Evolutionary conservation across 1,140 invertebrate genomes (phyloP).

Genomic region (Agrypnia vestita): DNA sequence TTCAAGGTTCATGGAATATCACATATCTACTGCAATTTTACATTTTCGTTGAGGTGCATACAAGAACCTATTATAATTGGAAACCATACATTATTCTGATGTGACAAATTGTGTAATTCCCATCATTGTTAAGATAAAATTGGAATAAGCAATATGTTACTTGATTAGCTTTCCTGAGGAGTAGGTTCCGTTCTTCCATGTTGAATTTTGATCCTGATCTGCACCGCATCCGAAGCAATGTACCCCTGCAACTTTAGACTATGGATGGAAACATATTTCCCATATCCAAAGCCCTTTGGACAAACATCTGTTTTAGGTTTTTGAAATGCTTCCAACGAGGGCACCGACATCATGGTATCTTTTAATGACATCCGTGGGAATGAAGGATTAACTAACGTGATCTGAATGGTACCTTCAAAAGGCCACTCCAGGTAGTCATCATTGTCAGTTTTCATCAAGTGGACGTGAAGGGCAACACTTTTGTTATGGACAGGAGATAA

Average conservation of each 20-base stretch:
- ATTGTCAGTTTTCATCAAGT: conserved; percentile 89
- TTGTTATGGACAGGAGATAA: conserved; percentile 80
- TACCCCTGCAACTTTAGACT: conserved; percentile 79
- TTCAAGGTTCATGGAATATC: no score
- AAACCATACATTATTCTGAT: no score
- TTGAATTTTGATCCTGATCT: conserved; percentile 77
- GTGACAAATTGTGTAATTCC: no score
- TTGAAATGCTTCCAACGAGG: conserved; percentile 82
- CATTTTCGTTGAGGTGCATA: no score
- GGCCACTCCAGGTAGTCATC: conserved; percentile 91
- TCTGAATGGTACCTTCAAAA: conserved; percentile 86
- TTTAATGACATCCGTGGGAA: conserved; percentile 77
- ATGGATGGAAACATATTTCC: conserved; percentile 80
- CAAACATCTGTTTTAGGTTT: conserved; percentile 79
- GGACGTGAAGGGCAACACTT: conserved; percentile 82
- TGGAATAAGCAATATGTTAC: no score
- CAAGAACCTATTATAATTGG: no score
- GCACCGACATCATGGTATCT: conserved; percentile 83
- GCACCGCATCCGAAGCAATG: conserved; percentile 76
- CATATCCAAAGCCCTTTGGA: conserved; percentile 83
- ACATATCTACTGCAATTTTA: no score
- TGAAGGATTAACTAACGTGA: conserved; percentile 81
- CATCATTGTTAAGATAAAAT: no score
- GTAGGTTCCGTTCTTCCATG: conserved; percentile 3
- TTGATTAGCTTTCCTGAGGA: background rate